Conservation (phyloP, 92 coral and sea anemone genomes). For the Pocillopora grandis region DNA sequence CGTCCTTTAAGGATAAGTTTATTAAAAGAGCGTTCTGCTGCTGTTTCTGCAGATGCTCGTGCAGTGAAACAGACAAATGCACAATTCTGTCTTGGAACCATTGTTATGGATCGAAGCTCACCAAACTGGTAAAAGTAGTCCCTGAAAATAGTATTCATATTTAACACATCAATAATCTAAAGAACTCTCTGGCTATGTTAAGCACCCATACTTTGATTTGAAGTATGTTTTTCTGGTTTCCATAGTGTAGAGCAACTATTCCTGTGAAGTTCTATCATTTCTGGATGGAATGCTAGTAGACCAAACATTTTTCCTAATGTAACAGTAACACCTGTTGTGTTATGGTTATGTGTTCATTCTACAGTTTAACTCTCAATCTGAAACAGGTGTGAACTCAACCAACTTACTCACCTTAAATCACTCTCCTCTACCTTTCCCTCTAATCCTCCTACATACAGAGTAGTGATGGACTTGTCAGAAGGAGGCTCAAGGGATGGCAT, state of each 20-base stretch:
- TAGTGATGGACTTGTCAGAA: constrained; percentile 90
- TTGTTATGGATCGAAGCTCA: constrained; percentile 95
- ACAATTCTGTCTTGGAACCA: constrained; percentile 99
- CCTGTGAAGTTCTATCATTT: no score
- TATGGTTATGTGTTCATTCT: no score
- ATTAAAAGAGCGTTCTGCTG: constrained; percentile 94
- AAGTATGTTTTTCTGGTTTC: no score
- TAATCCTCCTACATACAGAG: constrained; percentile 95
- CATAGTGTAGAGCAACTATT: no score
- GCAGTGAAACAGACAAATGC: constrained; percentile 96
- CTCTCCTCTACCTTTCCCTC: constrained; percentile 97
- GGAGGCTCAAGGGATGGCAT: constrained; percentile 92
- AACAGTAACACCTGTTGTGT: neutral
- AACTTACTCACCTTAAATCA: constrained; percentile 80
- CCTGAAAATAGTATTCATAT: constrained; percentile 38
- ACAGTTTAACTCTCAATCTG: no score
- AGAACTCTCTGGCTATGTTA: no score
- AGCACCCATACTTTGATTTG: no score
- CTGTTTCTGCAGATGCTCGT: constrained; percentile 91
- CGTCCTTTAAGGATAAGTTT: constrained; percentile 95
- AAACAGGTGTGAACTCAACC: no score
- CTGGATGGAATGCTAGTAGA: neutral
- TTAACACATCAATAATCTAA: no score
- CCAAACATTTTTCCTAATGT: neutral
- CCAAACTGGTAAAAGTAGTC: constrained; percentile 99